Conservation (phyloP, 2,888 invertebrate species). For the Allophyes oxyacanthae region DNA sequence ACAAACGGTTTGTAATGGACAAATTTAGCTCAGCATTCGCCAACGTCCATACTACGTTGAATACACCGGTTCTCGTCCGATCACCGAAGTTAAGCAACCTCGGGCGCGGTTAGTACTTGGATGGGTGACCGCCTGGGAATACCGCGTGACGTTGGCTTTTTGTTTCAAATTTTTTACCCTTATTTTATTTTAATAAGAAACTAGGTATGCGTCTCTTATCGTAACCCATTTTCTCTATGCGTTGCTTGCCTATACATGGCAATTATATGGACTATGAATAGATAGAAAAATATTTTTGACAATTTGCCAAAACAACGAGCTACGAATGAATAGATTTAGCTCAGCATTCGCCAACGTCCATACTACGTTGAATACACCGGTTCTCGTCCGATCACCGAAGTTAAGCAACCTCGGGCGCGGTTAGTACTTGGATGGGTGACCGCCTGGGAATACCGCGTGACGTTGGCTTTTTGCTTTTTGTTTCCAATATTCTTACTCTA, state of each 20-base stretch:
- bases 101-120: constrained; percentile 83
- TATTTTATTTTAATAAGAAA: too few species aligned
- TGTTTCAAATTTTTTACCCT: too few species aligned
- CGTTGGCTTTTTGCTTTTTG: constrained; percentile 48
- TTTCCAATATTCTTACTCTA: too few species aligned
- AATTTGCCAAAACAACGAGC: too few species aligned
- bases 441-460: constrained; percentile 74
- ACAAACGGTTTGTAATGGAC: too few species aligned
- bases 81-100: constrained; percentile 84
- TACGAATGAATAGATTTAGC: too few species aligned
- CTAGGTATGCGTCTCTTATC: too few species aligned
- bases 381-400: constrained; percentile 85
- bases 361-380: constrained; percentile 80
- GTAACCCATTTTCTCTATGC: too few species aligned
- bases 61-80: constrained; percentile 83
- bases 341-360: constrained; percentile 62
- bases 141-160: constrained; percentile 61
- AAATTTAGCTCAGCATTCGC: too few species aligned
- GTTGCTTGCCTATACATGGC: too few species aligned
- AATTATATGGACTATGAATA: too few species aligned
- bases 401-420: constrained; percentile 83
- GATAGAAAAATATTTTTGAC: too few species aligned
- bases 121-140: constrained; percentile 81
- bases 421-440: constrained; percentile 85
- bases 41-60: constrained; percentile 78